Evolutionary conservation across 2,888 invertebrate genomes (phyloP).

Genomic region (Colletes collaris): DNA sequence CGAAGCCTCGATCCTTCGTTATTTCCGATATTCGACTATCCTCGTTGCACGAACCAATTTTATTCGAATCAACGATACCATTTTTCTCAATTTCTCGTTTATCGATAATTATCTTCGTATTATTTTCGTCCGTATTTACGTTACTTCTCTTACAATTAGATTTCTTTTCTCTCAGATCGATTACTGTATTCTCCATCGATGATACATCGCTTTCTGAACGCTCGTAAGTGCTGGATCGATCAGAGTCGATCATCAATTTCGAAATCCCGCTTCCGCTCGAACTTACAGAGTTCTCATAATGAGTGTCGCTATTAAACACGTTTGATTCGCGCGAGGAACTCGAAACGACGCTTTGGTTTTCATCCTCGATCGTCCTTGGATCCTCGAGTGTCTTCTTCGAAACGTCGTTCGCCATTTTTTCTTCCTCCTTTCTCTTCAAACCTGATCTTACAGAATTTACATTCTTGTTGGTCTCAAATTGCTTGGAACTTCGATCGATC

Average conservation of each 20-base stretch:
- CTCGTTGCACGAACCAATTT: background rate
- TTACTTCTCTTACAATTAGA: background rate
- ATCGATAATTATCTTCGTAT: background rate
- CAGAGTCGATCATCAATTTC: background rate
- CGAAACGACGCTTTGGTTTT: background rate
- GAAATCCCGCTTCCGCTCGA: background rate
- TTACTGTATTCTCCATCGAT: background rate
- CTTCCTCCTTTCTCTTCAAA: background rate
- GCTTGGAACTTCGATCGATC: rapidly evolving
- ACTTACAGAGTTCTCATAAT: background rate
- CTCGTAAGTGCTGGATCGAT: background rate
- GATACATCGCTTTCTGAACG: background rate
- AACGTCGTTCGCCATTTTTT: background rate
- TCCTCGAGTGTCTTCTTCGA: too few species aligned
- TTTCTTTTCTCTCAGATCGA: background rate
- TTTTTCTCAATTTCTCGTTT: background rate
- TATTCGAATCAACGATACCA: too few species aligned
- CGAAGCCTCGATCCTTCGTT: background rate
- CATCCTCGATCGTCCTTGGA: background rate
- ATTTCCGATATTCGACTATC: too few species aligned
- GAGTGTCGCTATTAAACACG: rapidly evolving
- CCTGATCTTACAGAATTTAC: background rate
- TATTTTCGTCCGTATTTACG: background rate
- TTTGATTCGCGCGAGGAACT: background rate
- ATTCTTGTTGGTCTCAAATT: background rate